These are phyloP conservation scores for Lypha dubia DNA, from an alignment of 2,888 invertebrate species.

Conservation along the genomic window DNA sequence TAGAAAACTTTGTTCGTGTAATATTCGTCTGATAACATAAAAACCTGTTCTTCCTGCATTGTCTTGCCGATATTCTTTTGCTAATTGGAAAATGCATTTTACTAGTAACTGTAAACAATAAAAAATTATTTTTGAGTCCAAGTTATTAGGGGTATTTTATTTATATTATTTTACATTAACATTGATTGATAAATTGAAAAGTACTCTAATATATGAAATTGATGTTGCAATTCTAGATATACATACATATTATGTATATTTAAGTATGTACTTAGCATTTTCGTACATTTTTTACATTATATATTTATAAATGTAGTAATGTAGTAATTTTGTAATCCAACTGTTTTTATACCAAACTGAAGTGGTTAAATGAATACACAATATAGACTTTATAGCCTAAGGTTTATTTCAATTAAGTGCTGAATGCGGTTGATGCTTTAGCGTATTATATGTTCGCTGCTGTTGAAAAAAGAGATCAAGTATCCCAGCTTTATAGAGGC, in stretches of 20 bases:
- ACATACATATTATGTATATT: background rate
- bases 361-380: constrained; percentile 35
- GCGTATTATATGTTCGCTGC: constrained; percentile 26
- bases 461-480: constrained; percentile 44
- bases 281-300: constrained; percentile 23
- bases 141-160: constrained; percentile 30
- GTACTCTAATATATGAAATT: constrained; percentile 47
- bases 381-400: constrained; percentile 30
- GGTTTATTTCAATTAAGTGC: constrained; percentile 59
- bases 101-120: too few species aligned
- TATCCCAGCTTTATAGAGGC: constrained; percentile 61
- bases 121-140: background rate
- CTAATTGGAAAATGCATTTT: too few species aligned
- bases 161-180: constrained; percentile 59
- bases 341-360: constrained; percentile 37
- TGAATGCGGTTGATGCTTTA: constrained; percentile 53
- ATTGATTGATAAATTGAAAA: constrained; percentile 55
- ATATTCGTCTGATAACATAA: too few species aligned
- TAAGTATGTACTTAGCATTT: constrained; percentile 40
- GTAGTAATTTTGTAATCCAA: constrained; percentile 39
- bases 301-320: constrained; percentile 20
- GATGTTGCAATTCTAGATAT: constrained; percentile 35
- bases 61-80: too few species aligned
- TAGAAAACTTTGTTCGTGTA: too few species aligned
- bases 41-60: too few species aligned